Evolutionary conservation across 2,888 invertebrate species (phyloP), one percentile per base, ranked within the genome.

Genomic region (Aelia acuminata): DNA sequence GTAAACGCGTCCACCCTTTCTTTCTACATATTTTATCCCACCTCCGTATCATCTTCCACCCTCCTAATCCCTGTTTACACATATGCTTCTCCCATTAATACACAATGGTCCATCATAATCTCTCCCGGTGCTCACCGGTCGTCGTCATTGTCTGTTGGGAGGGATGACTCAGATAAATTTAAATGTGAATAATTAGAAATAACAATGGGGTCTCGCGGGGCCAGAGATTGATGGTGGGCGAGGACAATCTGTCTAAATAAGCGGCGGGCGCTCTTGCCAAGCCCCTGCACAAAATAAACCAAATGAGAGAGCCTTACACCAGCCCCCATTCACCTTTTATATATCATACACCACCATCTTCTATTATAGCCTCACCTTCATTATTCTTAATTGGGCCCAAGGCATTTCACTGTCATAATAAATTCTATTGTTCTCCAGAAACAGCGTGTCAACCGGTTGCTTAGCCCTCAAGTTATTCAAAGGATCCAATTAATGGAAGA

Each of bases 11-110:
- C 47, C 39, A 8, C 47, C 84, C 48, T 31, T 84, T 57, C 57
- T 57, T 75, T 39, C 75, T 88, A 88, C 89, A 89, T 89, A 89
- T 89, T 89, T 89, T 88, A 89, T 88, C 88, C 88, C 22, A 22
- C 88, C 50, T 39, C 84, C 22, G 49, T 22, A 70, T 53, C 88
- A 88, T 88, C 88, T 88, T 88, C 88, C 89, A 80, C 86, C 85
- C 75, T 86, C 80, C 89, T 85, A 89, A 88, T 89, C 88, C 88
- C 43, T 89, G 88, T 89, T 89, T 88, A 89, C 89, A 89, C 89
- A 89, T 86, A 89, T 89, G 88, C 88, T 87, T 31, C 35, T 26
- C 15, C 13, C 89, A 53, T 50, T 39, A 53, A 49, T 85, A 39
- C n/a, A 50, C 80, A 80, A 80, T 80, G 80, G 80, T n/a, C 80